Percentiles rank a stretch among this genome's conserved stretches.
Conservation (phyloP, 1,140 invertebrate genomes). For the Apis cerana region DNA sequence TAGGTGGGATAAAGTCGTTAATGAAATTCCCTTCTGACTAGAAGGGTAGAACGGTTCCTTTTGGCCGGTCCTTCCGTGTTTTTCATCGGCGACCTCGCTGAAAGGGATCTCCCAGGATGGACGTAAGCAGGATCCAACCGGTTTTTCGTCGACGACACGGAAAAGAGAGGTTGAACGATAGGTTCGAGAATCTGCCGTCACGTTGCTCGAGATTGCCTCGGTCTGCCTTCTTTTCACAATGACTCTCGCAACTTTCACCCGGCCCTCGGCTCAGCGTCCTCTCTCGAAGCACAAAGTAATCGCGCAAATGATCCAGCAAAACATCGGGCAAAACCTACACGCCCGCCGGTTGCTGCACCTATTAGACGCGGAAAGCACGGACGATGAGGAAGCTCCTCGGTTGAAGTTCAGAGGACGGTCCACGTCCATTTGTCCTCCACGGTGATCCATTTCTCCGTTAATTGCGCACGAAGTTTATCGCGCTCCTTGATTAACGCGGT, state of each 20-base stretch:
- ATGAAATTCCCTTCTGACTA: conserved; percentile 66
- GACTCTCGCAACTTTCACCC: conserved; percentile 5
- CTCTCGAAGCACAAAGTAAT: conserved; percentile 20
- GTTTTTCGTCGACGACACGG: conserved; percentile 41
- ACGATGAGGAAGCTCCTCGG: conserved; percentile 59
- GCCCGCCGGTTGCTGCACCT: conserved; percentile 37
- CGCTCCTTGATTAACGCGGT: conserved; percentile 53
- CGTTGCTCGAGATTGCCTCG: conserved; percentile 52
- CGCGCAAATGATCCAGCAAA: conserved; percentile 63
- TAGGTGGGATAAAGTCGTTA: conserved; percentile 64
- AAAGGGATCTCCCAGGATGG: conserved; percentile 55
- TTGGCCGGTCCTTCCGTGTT: conserved; percentile 44
- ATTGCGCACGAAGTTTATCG: conserved; percentile 67
- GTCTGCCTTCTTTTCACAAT: conserved; percentile 45
- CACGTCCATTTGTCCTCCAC: conserved; percentile 35
- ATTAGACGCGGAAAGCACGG: conserved; percentile 50
- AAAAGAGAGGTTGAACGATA: conserved; percentile 40
- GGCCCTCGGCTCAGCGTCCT: conserved; percentile 10
- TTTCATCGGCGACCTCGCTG: conserved; percentile 52
- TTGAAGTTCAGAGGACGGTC: conserved; percentile 53
- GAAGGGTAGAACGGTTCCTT: conserved; percentile 36
- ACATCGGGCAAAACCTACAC: conserved; percentile 50
- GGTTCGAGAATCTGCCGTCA: conserved; percentile 53
- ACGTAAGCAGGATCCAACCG: conserved; percentile 33
- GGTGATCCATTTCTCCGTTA: conserved; percentile 61